phyloP scores from a whole-genome alignment of 2,797 vertebrate genomes.

The Pseudopleuronectes americanus region DNA sequence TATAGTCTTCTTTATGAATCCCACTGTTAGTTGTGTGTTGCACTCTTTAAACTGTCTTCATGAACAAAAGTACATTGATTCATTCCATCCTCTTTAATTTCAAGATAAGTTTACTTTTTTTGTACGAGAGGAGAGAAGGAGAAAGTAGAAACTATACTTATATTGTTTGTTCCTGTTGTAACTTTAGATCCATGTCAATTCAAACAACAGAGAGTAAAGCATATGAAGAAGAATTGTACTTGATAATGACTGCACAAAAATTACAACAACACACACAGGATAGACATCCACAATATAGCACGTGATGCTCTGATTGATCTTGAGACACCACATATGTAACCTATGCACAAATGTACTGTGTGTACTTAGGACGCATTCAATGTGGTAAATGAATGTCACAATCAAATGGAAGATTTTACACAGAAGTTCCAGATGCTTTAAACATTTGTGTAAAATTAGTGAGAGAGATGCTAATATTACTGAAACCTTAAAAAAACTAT shows the following conservation, averaged over 20 bases:
- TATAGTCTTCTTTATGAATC: too few species aligned
- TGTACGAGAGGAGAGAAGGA: too few species aligned
- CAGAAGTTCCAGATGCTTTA: not conserved
- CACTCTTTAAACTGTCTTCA: not conserved
- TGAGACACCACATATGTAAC: too few species aligned
- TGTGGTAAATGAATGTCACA: not conserved
- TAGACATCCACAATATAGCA: not conserved
- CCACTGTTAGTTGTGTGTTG: not conserved
- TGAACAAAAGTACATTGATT: not conserved
- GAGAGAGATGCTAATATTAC: not conserved
- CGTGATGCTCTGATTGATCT: too few species aligned
- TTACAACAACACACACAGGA: not conserved
- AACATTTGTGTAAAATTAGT: constrained; percentile 1
- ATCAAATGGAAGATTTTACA: not conserved
- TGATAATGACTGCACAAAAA: not conserved
- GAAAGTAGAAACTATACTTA: too few species aligned
- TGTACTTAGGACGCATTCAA: too few species aligned
- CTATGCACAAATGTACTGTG: too few species aligned
- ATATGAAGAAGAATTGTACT: not conserved
- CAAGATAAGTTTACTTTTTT: not conserved
- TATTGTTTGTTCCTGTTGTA: not conserved
- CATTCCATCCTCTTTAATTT: not conserved
- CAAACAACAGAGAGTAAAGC: not conserved
- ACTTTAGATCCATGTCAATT: not conserved
- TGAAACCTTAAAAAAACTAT: not conserved